These are phyloP conservation scores for Eutolmus rufibarbis DNA, from an alignment of 2,888 invertebrate genomes.

Conservation along the genomic window DNA sequence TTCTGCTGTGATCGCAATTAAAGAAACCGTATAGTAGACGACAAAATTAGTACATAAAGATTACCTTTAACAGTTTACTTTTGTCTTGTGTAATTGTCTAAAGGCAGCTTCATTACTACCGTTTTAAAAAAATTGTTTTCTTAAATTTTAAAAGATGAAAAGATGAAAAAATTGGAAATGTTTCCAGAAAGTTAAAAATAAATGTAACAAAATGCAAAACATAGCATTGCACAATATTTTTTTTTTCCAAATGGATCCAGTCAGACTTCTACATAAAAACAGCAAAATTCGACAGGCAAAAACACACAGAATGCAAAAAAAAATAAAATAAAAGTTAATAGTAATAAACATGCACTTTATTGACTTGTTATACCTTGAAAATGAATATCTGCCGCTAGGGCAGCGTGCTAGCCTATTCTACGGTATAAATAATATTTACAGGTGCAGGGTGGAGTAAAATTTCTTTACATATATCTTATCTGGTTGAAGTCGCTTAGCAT, in stretches of 20 bases:
- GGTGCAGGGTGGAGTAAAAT: constrained; percentile 17
- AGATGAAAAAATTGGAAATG: not conserved
- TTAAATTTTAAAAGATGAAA: not conserved
- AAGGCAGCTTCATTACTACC: not conserved
- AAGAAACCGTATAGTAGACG: no score
- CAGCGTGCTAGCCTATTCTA: constrained; percentile 1
- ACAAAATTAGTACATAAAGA: not conserved
- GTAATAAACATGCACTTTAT: constrained; percentile 9
- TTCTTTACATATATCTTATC: constrained; percentile 20
- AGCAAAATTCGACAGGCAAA: not conserved
- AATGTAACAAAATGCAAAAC: not conserved
- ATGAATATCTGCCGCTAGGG: not conserved
- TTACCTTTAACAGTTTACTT: not conserved
- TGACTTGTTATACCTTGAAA: not conserved
- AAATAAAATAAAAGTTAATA: not conserved
- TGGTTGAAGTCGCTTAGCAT: constrained; percentile 23
- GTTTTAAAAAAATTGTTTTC: not conserved
- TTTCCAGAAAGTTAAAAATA: not conserved
- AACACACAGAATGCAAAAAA: not conserved
- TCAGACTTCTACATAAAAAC: not conserved
- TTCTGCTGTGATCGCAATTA: no score
- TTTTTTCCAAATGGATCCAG: not conserved
- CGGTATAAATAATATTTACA: constrained; percentile 26
- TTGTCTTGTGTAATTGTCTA: not conserved
- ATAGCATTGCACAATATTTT: not conserved